Conservation (phyloP, 1,140 invertebrate genomes). For the Sitobion miscanthi region DNA sequence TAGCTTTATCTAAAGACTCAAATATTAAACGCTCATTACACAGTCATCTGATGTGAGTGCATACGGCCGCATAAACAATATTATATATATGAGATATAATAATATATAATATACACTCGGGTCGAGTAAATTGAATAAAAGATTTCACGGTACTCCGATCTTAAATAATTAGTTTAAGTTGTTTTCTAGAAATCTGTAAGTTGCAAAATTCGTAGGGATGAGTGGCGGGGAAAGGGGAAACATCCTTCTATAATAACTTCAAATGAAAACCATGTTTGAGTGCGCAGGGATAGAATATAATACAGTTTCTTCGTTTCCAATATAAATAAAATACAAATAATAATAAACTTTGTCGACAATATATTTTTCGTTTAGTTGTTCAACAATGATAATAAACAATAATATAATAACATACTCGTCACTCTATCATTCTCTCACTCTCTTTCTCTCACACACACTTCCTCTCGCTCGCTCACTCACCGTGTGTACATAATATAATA, state of each 20-base stretch:
- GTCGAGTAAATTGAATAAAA: neutral
- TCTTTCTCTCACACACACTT: neutral
- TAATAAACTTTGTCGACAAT: neutral
- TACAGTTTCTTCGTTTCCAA: neutral
- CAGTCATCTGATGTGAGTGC: neutral
- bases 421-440: neutral
- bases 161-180: slow-evolving; percentile 14
- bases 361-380: neutral
- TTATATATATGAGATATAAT: neutral
- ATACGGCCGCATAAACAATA: neutral
- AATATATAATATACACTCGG: neutral
- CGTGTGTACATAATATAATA: neutral
- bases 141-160: neutral
- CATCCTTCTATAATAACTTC: neutral
- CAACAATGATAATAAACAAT: slow-evolving; percentile 6
- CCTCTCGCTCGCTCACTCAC: neutral
- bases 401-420: neutral
- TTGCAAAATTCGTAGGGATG: neutral
- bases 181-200: neutral
- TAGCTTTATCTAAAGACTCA: neutral
- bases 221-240: neutral
- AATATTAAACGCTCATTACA: neutral
- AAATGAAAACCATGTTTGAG: neutral
- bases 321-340: slow-evolving; percentile 12
- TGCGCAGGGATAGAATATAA: neutral